Percentiles rank a stretch among this genome's conserved stretches.
Conservation (phyloP, 2,797 vertebrate species). For the Coilia nasus region DNA sequence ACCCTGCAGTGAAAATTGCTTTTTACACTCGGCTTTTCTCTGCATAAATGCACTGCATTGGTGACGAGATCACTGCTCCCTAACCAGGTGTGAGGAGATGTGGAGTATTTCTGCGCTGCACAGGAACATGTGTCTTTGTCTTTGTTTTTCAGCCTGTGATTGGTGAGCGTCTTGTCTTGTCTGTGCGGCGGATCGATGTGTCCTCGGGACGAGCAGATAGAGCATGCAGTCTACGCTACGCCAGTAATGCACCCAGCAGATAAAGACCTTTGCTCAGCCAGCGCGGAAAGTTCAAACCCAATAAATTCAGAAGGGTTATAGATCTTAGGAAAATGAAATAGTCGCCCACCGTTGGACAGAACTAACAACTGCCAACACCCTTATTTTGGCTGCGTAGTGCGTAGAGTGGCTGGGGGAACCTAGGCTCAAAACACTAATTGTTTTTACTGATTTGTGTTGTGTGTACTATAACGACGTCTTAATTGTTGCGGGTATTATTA, state of each 20-base stretch:
- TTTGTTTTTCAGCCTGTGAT: too few relatives aligned
- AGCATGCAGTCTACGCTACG: background rate
- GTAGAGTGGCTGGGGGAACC: background rate
- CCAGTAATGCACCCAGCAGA: background rate
- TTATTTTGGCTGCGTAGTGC: background rate
- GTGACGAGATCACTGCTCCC: background rate
- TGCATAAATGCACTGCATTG: background rate
- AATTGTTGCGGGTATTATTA: background rate
- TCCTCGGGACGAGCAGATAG: too few relatives aligned
- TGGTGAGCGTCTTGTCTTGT: too few relatives aligned
- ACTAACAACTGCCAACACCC: background rate
- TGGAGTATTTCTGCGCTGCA: background rate
- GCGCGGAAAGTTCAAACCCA: background rate
- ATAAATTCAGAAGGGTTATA: background rate
- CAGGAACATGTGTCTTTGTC: too few relatives aligned
- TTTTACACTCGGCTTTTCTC: background rate
- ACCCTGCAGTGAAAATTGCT: background rate
- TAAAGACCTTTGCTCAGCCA: background rate
- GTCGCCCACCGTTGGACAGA: background rate
- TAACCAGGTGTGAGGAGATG: background rate
- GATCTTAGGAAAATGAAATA: background rate
- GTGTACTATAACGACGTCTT: background rate
- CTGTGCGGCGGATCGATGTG: too few relatives aligned
- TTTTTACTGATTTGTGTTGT: background rate
- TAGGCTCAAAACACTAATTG: background rate